These are phyloP conservation scores for Bombyx mori DNA, from an alignment of 1,140 invertebrate species.

Conservation along the genomic window DNA sequence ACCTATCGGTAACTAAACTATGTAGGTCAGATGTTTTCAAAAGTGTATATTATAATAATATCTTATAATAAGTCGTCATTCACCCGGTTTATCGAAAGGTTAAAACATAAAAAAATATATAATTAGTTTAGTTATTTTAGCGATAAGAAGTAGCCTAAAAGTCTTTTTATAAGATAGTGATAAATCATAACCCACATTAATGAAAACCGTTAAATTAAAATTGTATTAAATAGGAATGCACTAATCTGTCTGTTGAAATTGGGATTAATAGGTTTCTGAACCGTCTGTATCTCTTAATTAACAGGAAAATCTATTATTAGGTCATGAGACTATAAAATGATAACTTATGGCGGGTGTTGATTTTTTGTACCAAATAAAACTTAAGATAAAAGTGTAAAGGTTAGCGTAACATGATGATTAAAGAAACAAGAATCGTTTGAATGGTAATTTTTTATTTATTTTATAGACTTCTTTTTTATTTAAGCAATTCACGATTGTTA, in stretches of 20 bases:
- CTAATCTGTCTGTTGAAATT: too few species aligned
- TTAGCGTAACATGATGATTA: conserved; percentile 61
- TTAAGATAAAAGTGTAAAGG: conserved; percentile 57
- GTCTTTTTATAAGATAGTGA: too few species aligned
- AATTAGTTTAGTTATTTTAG: conserved; percentile 22
- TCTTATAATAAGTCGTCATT: conserved; percentile 18
- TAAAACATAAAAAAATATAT: conserved; percentile 27
- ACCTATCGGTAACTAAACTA: conserved; percentile 6
- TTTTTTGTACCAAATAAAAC: conserved; percentile 53
- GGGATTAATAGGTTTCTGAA: too few species aligned
- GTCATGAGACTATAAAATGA: conserved; percentile 58
- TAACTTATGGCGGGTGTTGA: conserved; percentile 50
- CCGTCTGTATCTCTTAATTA: too few species aligned
- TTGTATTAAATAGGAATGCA: too few species aligned
- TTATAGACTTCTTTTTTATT: too few species aligned
- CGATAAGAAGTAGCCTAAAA: background rate
- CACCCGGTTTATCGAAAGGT: conserved; percentile 38
- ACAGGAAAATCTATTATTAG: conserved; percentile 32
- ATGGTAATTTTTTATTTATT: too few species aligned
- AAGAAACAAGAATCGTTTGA: conserved; percentile 12
- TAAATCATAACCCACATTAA: too few species aligned
- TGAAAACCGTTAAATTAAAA: too few species aligned
- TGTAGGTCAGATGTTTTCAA: conserved; percentile 7
- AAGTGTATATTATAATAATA: conserved; percentile 1
- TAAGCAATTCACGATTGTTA: too few species aligned